phyloP scores from a whole-genome alignment of 2,113 vertebrate genomes.

The Spilogale gracilis region DNA sequence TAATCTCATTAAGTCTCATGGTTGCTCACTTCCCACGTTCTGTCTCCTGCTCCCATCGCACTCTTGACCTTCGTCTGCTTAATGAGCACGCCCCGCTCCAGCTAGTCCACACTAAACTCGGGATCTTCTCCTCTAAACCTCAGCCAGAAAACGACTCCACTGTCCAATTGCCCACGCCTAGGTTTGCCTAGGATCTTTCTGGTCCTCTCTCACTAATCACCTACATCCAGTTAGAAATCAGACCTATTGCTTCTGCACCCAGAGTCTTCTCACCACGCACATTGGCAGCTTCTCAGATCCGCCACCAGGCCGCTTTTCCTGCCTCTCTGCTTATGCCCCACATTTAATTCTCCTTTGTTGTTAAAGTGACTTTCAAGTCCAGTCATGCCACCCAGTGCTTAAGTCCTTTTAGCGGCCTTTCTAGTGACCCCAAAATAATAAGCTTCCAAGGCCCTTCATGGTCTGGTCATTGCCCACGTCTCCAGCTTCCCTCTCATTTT shows the following conservation, averaged over 20 bases:
- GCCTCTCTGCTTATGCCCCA: neutral
- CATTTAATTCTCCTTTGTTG: neutral
- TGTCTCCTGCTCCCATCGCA: neutral
- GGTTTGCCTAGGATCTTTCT: neutral
- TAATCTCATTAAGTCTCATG: neutral
- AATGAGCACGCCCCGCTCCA: neutral
- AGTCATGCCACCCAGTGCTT: neutral
- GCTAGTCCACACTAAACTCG: neutral
- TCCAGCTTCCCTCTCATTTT: neutral
- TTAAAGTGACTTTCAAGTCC: neutral
- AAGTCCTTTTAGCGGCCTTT: neutral
- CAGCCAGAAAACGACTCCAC: neutral
- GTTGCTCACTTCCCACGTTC: neutral
- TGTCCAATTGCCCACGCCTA: neutral
- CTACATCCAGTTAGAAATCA: neutral
- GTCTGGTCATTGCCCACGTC: neutral
- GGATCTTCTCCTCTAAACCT: neutral
- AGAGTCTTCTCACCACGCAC: accelerated
- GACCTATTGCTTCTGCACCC: neutral
- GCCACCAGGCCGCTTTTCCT: no score
- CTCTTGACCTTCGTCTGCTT: neutral
- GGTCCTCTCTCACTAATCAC: neutral
- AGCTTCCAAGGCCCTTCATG: neutral
- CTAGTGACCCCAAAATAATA: neutral
- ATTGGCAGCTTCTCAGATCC: no score